Percentiles rank a stretch among this genome's conserved stretches.
phyloP scores from a whole-genome alignment of 1,140 invertebrate species.

The Aphelenchoides fujianensis region DNA sequence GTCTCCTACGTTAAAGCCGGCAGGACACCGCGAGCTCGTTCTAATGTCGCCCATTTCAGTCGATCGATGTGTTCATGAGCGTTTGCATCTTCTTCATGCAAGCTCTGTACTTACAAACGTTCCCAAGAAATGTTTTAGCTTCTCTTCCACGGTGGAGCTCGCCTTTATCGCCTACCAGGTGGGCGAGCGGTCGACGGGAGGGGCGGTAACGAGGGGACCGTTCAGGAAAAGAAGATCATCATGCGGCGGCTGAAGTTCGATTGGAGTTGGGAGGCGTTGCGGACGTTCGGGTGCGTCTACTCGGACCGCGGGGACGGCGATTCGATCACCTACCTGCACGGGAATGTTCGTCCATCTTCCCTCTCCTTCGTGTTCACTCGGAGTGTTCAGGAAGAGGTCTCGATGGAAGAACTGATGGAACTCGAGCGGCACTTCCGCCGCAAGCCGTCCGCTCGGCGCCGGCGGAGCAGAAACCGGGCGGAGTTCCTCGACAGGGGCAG shows the following conservation, averaged over 20 bases:
- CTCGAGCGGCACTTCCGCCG: conserved; percentile 4
- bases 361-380: background rate
- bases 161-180: conserved; percentile 62
- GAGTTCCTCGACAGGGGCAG: conserved; percentile 36
- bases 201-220: background rate
- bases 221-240: conserved; percentile 47
- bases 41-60: conserved; percentile 43
- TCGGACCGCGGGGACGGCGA: background rate
- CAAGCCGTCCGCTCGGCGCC: conserved; percentile 14
- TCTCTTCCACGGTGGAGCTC: conserved; percentile 58
- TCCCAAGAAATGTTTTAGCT: no score
- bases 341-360: background rate
- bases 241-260: conserved; percentile 40
- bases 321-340: background rate
- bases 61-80: conserved; percentile 61
- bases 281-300: conserved; percentile 30
- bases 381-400: conserved; percentile 5
- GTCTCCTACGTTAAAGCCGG: conserved; percentile 60
- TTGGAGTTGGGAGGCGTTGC: conserved; percentile 26
- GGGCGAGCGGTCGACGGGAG: background rate
- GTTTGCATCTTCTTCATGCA: conserved; percentile 61
- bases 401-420: background rate
- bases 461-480: conserved; percentile 17
- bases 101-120: no score
- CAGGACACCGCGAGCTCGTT: background rate